Evolutionary conservation across 2,888 invertebrate species (phyloP), one percentile per base, ranked within the genome.

Genomic region (Apoda limacodes): DNA sequence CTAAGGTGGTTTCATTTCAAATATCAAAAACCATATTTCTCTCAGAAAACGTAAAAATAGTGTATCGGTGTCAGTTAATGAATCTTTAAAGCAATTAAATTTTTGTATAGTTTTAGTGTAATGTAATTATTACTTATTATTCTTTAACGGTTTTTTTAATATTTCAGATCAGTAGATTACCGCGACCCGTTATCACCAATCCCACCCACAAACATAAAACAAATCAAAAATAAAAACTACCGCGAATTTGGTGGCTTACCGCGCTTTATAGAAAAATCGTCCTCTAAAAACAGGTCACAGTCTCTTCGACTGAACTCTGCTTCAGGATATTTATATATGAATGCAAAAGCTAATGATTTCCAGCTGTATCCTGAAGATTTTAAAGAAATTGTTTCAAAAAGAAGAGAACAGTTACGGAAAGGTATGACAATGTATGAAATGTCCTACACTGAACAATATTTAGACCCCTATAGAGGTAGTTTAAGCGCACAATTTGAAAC

Each of bases 301-400:
- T 69, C 81, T 0, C 49, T 82, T 0, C 52, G 82, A 1, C 66
- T 82, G 0, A 81, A 81, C 46, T 82, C 82, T 0, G 82, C 82
- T 0, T 82, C 82, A 0, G 82, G 82, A 0, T 75, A 81, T 42
- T 50, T 82, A 2, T 81, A 76, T 40, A 82, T 82, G 82, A 82
- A 81, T 55, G 82, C 82, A 0, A 72, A 62, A 29, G 51, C 63
- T 2, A 76, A 78, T 45, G 82, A 82, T 27, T 82, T 82, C 52
- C 71, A 76, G 47, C 42, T 82, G 22, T 76, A 82, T 26, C 69
- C 80, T 0, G 72, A 76, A 9, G 82, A 82, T 31, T 78, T 81
- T 37, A 61, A 70, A 28, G 81, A 81, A 31, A 66, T 80, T 13
- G 74, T 81, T 2, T 61, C 76, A 0, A 78, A 76, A 26, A 43